Percentiles rank a stretch among this genome's conserved stretches.
phyloP scores from a whole-genome alignment of 2,797 vertebrate species.

The Oryzias sinensis region DNA sequence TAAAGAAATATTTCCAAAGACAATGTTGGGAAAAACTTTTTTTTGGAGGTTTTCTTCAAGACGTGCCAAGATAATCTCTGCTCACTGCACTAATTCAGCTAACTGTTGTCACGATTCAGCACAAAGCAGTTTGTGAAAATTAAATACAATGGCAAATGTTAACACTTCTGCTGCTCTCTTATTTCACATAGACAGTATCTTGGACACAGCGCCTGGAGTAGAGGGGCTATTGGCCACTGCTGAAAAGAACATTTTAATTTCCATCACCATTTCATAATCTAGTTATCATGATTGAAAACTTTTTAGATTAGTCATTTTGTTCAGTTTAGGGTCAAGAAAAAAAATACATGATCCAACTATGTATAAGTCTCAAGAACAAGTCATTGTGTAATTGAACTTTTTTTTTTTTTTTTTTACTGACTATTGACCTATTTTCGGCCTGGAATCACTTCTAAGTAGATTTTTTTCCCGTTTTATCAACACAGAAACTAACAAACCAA shows the following conservation, averaged over 20 bases:
- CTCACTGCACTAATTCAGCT: constrained; percentile 23
- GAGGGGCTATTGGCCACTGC: constrained; percentile 27
- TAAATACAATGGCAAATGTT: constrained; percentile 39
- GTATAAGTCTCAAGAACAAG: constrained; percentile 20
- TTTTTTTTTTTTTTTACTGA: too few relatives aligned
- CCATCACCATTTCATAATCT: constrained; percentile 38
- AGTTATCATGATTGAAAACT: constrained; percentile 43
- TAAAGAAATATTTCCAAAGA: constrained; percentile 1
- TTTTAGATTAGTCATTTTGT: constrained; percentile 40
- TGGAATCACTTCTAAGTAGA: too few relatives aligned
- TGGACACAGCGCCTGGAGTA: constrained; percentile 26
- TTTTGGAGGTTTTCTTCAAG: not conserved
- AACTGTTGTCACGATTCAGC: constrained; percentile 6
- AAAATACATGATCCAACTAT: constrained; percentile 36
- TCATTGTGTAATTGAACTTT: constrained; percentile 10
- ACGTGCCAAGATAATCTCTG: constrained; percentile 14
- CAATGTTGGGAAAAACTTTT: constrained; percentile 3
- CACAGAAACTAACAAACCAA: too few relatives aligned
- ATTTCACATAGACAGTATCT: constrained; percentile 45
- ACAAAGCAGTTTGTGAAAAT: constrained; percentile 36
- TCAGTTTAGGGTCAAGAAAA: constrained; percentile 24
- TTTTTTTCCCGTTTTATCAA: too few relatives aligned
- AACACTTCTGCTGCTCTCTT: constrained; percentile 53
- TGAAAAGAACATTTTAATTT: constrained; percentile 36
- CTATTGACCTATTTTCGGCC: too few relatives aligned